These are phyloP conservation scores for Poliocrania exsul DNA, from an alignment of 2,797 vertebrate species.

Conservation along the genomic window DNA sequence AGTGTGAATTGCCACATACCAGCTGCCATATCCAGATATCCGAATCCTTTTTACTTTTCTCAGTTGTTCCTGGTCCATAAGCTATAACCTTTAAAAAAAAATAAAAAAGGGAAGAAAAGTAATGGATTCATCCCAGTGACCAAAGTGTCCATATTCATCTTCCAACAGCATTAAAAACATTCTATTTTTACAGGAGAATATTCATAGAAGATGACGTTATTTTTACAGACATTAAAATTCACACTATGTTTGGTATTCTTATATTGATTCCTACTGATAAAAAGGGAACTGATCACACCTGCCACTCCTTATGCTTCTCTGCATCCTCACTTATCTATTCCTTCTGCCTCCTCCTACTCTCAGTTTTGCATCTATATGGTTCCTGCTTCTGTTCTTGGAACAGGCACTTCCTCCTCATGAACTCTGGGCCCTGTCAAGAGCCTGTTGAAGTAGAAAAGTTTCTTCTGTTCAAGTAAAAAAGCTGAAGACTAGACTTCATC, in stretches of 20 bases:
- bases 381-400: slow-evolving; percentile 48
- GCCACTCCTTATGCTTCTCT: slow-evolving; percentile 59
- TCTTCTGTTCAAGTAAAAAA: background rate
- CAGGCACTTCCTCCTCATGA: slow-evolving; percentile 28
- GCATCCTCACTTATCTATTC: slow-evolving; percentile 34
- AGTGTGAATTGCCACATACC: slow-evolving; percentile 74
- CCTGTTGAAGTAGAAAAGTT: background rate
- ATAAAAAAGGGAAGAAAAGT: background rate
- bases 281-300: slow-evolving; percentile 61
- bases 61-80: slow-evolving; percentile 83
- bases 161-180: background rate
- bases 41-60: slow-evolving; percentile 64
- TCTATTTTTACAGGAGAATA: slow-evolving; percentile 1
- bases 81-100: slow-evolving; percentile 76
- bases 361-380: slow-evolving; percentile 30
- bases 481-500: background rate
- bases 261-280: slow-evolving; percentile 60
- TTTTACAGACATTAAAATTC: slow-evolving; percentile 58
- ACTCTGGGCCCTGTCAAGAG: slow-evolving; percentile 20
- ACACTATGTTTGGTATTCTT: slow-evolving; percentile 42
- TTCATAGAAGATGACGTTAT: background rate
- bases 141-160: background rate
- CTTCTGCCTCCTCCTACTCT: slow-evolving; percentile 61
- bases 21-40: slow-evolving; percentile 95
- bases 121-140: background rate